phyloP scores from a whole-genome alignment of 1,140 invertebrate species.

The Hycleus phaleratus region DNA sequence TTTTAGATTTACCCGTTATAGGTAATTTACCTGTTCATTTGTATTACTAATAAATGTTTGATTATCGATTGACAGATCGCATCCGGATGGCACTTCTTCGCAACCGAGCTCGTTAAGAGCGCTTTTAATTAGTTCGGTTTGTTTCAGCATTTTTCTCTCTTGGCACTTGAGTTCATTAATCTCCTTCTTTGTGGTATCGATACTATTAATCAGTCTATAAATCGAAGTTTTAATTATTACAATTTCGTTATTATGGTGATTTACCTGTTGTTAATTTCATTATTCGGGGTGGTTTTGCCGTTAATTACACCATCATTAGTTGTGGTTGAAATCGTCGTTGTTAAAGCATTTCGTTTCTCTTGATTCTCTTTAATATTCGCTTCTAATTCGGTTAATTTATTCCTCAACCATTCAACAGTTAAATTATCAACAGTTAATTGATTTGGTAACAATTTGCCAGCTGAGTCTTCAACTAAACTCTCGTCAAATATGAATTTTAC shows the following conservation, averaged over 20 bases:
- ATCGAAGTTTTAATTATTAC: background rate
- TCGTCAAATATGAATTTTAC: slow-evolving; percentile 77
- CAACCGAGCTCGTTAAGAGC: slow-evolving; percentile 79
- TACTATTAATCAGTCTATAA: slow-evolving; percentile 21
- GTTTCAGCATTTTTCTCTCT: slow-evolving; percentile 70
- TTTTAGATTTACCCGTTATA: background rate
- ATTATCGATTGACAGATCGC: slow-evolving; percentile 61
- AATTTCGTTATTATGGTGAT: background rate
- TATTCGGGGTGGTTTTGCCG: slow-evolving; percentile 32
- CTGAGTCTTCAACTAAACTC: slow-evolving; percentile 73
- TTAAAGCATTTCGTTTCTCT: slow-evolving; percentile 47
- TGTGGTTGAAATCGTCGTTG: background rate
- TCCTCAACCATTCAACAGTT: slow-evolving; percentile 78
- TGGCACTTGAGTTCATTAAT: slow-evolving; percentile 59
- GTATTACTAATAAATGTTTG: slow-evolving; percentile 35
- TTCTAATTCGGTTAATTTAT: slow-evolving; percentile 69
- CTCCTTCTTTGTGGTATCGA: slow-evolving; percentile 40
- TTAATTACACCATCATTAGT: slow-evolving; percentile 22
- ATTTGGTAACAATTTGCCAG: slow-evolving; percentile 71
- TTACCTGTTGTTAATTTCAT: slow-evolving; percentile 35
- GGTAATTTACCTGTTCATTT: slow-evolving; percentile 32
- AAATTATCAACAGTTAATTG: slow-evolving; percentile 84
- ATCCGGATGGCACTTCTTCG: slow-evolving; percentile 76
- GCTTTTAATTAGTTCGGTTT: slow-evolving; percentile 71
- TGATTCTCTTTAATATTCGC: slow-evolving; percentile 58